phyloP scores from a whole-genome alignment of 2,797 vertebrate species.

The Oryzias dopingdopingensis region DNA sequence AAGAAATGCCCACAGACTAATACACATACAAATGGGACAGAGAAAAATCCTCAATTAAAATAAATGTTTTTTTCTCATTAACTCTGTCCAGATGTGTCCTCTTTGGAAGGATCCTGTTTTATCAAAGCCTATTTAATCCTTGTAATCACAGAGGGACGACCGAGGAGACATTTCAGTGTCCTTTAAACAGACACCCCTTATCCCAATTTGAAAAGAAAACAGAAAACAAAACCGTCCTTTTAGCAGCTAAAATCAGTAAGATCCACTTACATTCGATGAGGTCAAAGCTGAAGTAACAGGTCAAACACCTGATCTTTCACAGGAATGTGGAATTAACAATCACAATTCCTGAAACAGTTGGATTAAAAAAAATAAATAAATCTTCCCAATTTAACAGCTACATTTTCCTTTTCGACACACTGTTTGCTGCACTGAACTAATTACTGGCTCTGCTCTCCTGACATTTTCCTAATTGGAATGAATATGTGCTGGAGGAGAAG shows the following conservation, averaged over 20 bases:
- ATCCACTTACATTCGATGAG: slow-evolving; percentile 1
- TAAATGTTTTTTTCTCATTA: too few relatives aligned
- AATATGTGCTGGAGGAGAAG: slow-evolving; percentile 22
- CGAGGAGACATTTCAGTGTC: slow-evolving; percentile 25
- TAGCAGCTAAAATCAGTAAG: too few relatives aligned
- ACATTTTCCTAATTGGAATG: slow-evolving; percentile 44
- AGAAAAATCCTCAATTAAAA: too few relatives aligned
- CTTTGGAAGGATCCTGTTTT: slow-evolving; percentile 20
- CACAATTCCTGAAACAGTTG: too few relatives aligned
- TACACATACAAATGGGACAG: slow-evolving; percentile 32
- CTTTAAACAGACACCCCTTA: slow-evolving; percentile 22
- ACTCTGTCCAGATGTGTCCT: slow-evolving; percentile 58
- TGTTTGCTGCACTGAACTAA: slow-evolving; percentile 16
- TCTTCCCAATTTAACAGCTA: too few relatives aligned
- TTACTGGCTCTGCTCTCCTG: slow-evolving; percentile 19
- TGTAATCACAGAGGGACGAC: slow-evolving; percentile 28
- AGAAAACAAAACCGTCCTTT: background rate
- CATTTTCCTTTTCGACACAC: too few relatives aligned
- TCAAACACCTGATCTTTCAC: slow-evolving; percentile 69
- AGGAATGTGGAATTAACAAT: slow-evolving; percentile 1
- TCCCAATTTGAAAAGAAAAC: slow-evolving; percentile 27
- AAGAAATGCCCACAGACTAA: slow-evolving; percentile 2
- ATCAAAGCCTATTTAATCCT: slow-evolving; percentile 46
- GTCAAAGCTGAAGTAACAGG: slow-evolving; percentile 68
- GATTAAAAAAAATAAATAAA: too few relatives aligned